Percentiles rank a stretch among this genome's conserved stretches.
phyloP scores from a whole-genome alignment of 2,113 vertebrate species.

The Urocitellus parryii region DNA sequence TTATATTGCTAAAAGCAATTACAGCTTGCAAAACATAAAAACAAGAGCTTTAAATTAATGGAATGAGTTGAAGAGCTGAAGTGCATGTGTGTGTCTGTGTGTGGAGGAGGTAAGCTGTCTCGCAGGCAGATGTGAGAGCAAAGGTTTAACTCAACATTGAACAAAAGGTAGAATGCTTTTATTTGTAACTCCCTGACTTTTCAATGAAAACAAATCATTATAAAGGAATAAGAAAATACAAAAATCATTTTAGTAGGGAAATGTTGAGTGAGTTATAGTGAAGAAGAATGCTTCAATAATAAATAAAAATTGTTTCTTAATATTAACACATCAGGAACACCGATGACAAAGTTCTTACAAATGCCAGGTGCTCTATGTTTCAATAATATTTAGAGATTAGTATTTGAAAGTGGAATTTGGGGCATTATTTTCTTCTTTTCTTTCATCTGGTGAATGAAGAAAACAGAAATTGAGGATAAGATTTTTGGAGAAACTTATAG shows the following conservation, averaged over 20 bases:
- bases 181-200: neutral
- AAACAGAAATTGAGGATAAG: neutral
- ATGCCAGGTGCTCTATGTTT: neutral
- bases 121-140: neutral
- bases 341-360: neutral
- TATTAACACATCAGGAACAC: neutral
- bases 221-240: neutral
- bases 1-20: conserved; percentile 78
- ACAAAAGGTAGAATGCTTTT: neutral
- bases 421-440: neutral
- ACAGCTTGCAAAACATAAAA: conserved; percentile 65
- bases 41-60: conserved; percentile 58
- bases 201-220: neutral
- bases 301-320: neutral
- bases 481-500: neutral
- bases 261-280: neutral
- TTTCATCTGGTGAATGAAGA: neutral
- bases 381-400: neutral
- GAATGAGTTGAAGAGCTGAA: neutral
- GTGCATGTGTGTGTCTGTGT: neutral
- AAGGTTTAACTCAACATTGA: neutral
- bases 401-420: neutral
- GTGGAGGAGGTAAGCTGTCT: neutral
- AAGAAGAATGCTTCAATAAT: neutral
- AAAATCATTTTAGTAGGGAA: neutral